These are phyloP conservation scores for Odiellus spinosus DNA, from an alignment of 2,888 invertebrate genomes.

Conservation along the genomic window DNA sequence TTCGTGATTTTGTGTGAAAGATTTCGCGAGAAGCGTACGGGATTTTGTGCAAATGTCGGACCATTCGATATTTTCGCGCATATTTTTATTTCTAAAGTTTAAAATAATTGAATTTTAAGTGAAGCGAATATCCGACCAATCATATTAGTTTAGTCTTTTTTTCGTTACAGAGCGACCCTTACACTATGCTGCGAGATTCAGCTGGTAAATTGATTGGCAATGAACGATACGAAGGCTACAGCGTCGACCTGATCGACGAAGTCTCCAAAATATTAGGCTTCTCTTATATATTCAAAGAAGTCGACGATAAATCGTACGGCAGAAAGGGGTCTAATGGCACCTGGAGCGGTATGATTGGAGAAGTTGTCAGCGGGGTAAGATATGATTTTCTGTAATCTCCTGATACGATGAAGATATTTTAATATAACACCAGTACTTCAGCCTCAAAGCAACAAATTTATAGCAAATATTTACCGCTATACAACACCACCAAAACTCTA, in stretches of 20 bases:
- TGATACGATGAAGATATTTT: neutral
- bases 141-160: too few species aligned
- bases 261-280: constrained; percentile 61
- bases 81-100: too few species aligned
- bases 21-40: too few species aligned
- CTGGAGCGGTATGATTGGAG: constrained; percentile 22
- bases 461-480: too few species aligned
- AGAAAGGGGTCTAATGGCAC: constrained; percentile 11
- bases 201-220: constrained; percentile 44
- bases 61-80: too few species aligned
- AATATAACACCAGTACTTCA: too few species aligned
- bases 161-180: constrained; percentile 84
- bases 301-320: constrained; percentile 62
- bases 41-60: too few species aligned
- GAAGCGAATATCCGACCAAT: too few species aligned
- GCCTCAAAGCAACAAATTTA: too few species aligned
- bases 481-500: too few species aligned
- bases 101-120: too few species aligned
- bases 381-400: neutral
- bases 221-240: constrained; percentile 58
- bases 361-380: constrained; percentile 16
- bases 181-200: constrained; percentile 64
- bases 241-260: constrained; percentile 57
- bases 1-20: too few species aligned
- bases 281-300: constrained; percentile 62